Evolutionary conservation across 2,888 invertebrate species (phyloP), one percentile per base, ranked within the genome.

Genomic region (Deilephila elpenor): DNA sequence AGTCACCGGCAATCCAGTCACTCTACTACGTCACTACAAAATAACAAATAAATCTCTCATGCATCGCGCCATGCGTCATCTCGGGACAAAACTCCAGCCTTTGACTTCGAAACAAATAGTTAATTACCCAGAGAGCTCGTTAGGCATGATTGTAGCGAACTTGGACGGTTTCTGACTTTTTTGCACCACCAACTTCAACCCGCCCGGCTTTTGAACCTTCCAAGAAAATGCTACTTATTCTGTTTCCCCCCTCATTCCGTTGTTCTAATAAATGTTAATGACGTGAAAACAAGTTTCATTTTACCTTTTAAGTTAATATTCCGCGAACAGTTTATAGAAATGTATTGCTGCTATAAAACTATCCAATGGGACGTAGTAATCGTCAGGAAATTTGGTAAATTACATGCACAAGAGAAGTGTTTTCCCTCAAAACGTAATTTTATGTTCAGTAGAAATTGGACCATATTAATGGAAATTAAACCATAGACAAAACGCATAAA

Each of bases 91-190:
- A 89, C 86, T 86, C 81, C 82, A 89, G 88, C 90, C 90, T 93
- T 91, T 92, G 91, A 92, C 90, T 92, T 86, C 79, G 87, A 87
- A 92, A 92, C 91, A 92, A 93, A 93, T 91, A 92, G 92, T 91
- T 93, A 93, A 93, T 93, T 93, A 93, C 87, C 85, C 84, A 85
- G 88, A 91, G 91, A 91, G 92, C 89, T 92, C 91, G 91, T 93
- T 92, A 92, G 88, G 85, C 88, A 80, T 82, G 88, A 90, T 92
- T 91, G 91, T 89, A 87, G 86, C 84, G 77, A 84, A 86, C 86
- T 88, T 83, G 80, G 78, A 79, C 80, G 78, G 79, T 79, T 80
- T 80, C 78, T 76, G 75, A 78, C 75, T 80, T 84, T 85, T 82
- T 82, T 81, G 74, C 79, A 75, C 76, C 78, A 79, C 79, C 76